These are phyloP conservation scores for Ageneiosus marmoratus DNA, from an alignment of 2,113 vertebrate species.

Conservation along the genomic window DNA sequence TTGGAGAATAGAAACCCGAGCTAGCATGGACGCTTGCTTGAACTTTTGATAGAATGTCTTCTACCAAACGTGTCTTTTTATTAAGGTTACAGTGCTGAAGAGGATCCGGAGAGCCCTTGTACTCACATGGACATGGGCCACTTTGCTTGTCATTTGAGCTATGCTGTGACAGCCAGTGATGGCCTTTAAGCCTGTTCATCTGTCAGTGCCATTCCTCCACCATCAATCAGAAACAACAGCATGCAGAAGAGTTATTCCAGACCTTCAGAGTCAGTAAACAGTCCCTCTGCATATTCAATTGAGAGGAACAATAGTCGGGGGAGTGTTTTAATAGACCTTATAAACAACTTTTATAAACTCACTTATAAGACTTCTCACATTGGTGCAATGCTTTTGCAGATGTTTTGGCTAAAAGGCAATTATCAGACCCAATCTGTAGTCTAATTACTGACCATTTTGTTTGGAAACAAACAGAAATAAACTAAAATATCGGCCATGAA, in stretches of 20 bases:
- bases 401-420: background rate
- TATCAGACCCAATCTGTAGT: background rate
- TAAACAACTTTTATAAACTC: background rate
- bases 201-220: slow-evolving; percentile 63
- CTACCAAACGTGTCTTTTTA: background rate
- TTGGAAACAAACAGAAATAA: background rate
- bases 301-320: background rate
- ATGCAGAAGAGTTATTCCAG: slow-evolving; percentile 57
- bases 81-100: background rate
- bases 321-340: background rate
- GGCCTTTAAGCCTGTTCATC: slow-evolving; percentile 61
- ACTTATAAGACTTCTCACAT: background rate
- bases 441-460: background rate
- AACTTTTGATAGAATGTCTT: background rate
- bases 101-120: slow-evolving; percentile 14
- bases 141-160: slow-evolving; percentile 65
- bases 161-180: slow-evolving; percentile 61
- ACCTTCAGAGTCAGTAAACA: slow-evolving; percentile 51
- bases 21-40: background rate
- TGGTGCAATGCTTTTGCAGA: background rate
- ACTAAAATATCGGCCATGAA: background rate
- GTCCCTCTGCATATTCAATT: slow-evolving; percentile 10
- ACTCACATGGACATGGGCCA: slow-evolving; percentile 45
- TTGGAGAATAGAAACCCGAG: background rate
- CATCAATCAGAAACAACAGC: slow-evolving; percentile 67